Evolutionary conservation across 2,888 invertebrate species (phyloP), one percentile per base, ranked within the genome.

Genomic region (Nineta flava): DNA sequence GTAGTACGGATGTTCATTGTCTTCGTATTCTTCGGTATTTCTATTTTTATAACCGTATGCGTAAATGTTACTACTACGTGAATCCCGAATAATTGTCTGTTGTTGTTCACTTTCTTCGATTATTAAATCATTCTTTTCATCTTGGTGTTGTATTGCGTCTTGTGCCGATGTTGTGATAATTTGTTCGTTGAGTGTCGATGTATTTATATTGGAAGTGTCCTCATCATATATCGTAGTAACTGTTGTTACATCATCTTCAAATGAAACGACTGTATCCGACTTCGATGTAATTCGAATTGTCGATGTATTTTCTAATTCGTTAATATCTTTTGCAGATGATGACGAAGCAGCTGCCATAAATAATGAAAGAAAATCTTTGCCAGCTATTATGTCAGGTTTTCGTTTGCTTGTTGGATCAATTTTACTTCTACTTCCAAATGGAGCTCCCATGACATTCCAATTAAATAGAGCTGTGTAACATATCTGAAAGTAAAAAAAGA

Each of bases 331-430:
- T 12, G 4, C 15, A 3, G 19, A 10, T 17, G 12, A 12, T 12
- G 15, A 9, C n/a, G 17, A 38, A 17, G 35, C 34, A 32, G n/a
- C 19, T 21, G 42, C 32, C 31, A 35, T 38, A 38, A 26, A 44
- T 9, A 47, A 70, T 61, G 66, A 65, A n/a, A 70, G 61, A 57
- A 71, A 70, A 55, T 69, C 70, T 52, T 64, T 65, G 54, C 71
- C 70, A 47, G 67, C 64, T 46, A 70, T 60, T 53, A 70, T 61
- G 58, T 74, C 75, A 54, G 63, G 60, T 26, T 26, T 26, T 6
- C 54, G 61, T 58, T 54, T 58, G 53, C 55, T 60, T 62, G 63
- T 61, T 65, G 41, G 31, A 21, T 48, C 48, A 12, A 16, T 17
- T 13, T 16, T 19, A 15, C 13, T 15, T 9, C 31, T 26, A 6